Evolutionary conservation across 2,888 invertebrate species (phyloP), one percentile per base, ranked within the genome.

Genomic region (Polylopha cassiicola): DNA sequence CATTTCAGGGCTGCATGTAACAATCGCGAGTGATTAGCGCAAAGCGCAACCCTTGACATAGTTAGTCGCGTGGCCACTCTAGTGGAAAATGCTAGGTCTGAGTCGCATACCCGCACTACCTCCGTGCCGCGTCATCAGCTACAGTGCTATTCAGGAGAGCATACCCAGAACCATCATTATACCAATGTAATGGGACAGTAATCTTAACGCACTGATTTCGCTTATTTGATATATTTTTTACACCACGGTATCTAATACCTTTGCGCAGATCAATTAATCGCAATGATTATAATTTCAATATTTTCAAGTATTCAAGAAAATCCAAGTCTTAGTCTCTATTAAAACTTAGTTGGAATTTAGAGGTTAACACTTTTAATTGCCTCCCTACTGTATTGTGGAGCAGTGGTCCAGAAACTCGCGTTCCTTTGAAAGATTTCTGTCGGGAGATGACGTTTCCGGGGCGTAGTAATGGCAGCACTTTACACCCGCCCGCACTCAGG

Each of bases 11-110:
- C 68, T 71, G 71, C 60, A 51, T 41, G 64, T 67, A 73, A 79
- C 73, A 76, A 76, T 73, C 65, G 73, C 64, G 68, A 68, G 67
- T 72, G 70, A 82, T 80, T 81, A 82, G 61, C 60, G 60, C 66
- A 73, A 78, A 82, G 61, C 59, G 59, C 67, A 73, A 78, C 79
- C 82, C 82, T 84, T 84, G 84, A 84, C 84, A 82, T 47, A 80
- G 77, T 75, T 78, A 69, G 64, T 64, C 60, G 67, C 70, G 70
- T 71, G 60, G 63, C 69, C 77, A 74, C 73, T 82, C 78, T 80
- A 76, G 59, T 78, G 80, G 77, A 81, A 82, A 81, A 78, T 72
- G 70, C 71, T 77, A 75, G 72, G 71, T 73, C 73, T n/a, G n/a
- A n/a, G n/a, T 80, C 61, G 54, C 58, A 68, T 68, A 64, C 61